Evolutionary conservation across 2,888 invertebrate species (phyloP), one percentile per base, ranked within the genome.

Genomic region (Neoitamus cyanurus): DNA sequence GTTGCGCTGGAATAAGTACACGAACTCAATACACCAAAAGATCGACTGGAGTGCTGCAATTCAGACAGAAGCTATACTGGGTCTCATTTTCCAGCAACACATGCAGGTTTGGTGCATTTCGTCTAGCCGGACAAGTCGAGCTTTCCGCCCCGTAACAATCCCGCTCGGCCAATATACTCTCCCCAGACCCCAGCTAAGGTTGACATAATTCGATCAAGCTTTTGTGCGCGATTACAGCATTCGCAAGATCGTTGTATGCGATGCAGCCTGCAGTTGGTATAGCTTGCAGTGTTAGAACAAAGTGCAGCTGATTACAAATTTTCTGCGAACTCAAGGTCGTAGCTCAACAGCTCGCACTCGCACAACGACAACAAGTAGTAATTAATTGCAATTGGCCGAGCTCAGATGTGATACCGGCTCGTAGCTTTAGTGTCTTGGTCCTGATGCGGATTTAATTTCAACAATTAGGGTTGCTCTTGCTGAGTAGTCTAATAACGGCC

Each of bases 251-350:
- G 46, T 30, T 46, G 42, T 28, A 46, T 46, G 77, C 77, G 30
- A n/a, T 28, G 73, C 73, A 20, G 13, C n/a, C n/a, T 3, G 15
- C 36, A 34, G 20, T 37, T 42, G 42, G 36, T 42, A 37, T 42
- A n/a, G 25, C 37, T 75, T 58, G 31, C 34, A 80, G 58, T 15
- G 58, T 58, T 80, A 80, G 78, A 80, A 80, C 78, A 80, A 80
- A 80, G 78, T 80, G 78, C 78, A 80, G 31, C 78, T 48, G 78
- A 58, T 80, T 80, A 58, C 48, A 80, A 31, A 20, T 80, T 78
- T 80, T 80, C 48, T 34, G 58, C 30, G 31, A 58, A 80, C 58
- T 80, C 78, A 80, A 80, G 78, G 78, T 80, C 78, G 20, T 46
- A 1, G 37, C 25, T 34, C 34, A 31, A 30, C 30, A 30, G 31